phyloP scores from a whole-genome alignment of 2,113 vertebrate species.

The Equus quagga region DNA sequence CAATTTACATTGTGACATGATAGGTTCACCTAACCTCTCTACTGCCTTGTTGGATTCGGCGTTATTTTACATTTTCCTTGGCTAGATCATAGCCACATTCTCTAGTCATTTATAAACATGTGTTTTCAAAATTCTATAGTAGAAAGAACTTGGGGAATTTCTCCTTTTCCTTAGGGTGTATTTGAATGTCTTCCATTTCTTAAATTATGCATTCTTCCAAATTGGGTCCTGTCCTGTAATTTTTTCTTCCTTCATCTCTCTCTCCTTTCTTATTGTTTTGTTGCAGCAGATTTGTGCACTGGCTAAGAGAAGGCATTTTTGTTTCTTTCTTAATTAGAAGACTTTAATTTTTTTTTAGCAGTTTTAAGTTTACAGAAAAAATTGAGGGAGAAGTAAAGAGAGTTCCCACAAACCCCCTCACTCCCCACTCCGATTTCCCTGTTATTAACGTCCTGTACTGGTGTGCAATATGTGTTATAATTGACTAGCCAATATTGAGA shows the following conservation, averaged over 20 bases:
- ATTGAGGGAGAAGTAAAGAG: background rate
- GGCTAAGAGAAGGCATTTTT: background rate
- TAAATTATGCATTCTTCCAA: background rate
- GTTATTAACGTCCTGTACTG: background rate
- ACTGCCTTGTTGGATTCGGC: background rate
- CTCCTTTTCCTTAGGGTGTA: background rate
- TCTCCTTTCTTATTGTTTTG: background rate
- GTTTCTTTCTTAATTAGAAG: background rate
- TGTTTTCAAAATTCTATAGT: background rate
- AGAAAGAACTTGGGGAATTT: background rate
- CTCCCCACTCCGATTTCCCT: background rate
- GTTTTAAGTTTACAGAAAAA: background rate
- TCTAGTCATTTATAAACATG: background rate
- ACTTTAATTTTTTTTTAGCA: background rate
- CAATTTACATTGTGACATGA: background rate
- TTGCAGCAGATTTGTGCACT: background rate
- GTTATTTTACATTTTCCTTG: slow-evolving; percentile 16
- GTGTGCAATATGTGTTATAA: background rate
- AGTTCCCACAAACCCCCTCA: too few relatives aligned
- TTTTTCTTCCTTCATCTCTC: too few relatives aligned
- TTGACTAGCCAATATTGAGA: background rate
- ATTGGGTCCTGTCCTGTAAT: background rate
- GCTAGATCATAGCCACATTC: background rate
- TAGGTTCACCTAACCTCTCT: background rate
- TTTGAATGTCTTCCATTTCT: background rate